Conservation (phyloP, 2,888 invertebrate species). For the Agrilus cyanescens region DNA sequence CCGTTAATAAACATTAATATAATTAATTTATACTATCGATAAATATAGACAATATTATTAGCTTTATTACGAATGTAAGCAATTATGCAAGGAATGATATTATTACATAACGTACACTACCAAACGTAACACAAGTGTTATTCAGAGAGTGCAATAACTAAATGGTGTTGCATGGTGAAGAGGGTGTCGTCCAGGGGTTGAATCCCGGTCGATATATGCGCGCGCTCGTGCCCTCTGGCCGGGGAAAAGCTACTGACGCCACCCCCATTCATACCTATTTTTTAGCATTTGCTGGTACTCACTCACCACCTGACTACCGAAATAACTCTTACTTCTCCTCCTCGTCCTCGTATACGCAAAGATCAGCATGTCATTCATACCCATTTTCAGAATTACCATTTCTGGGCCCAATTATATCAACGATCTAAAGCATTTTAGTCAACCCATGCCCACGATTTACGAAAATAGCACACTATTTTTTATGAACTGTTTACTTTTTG, state of each 20-base stretch:
- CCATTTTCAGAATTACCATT: no score
- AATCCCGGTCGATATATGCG: constrained; percentile 37
- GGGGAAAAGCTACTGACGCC: constrained; percentile 17
- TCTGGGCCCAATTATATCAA: no score
- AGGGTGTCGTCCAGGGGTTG: constrained; percentile 41
- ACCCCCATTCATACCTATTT: constrained; percentile 14
- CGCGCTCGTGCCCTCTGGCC: constrained; percentile 29
- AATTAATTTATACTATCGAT: constrained; percentile 36
- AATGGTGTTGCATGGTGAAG: constrained; percentile 43
- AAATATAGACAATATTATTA: constrained; percentile 38
- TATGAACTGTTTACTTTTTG: no score
- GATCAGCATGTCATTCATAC: no score
- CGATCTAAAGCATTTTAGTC: no score
- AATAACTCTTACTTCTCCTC: no score
- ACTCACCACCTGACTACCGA: no score
- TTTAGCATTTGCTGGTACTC: no score
- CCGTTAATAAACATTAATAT: constrained; percentile 32
- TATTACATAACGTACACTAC: constrained; percentile 45
- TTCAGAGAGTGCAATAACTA: constrained; percentile 51
- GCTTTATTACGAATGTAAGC: constrained; percentile 37
- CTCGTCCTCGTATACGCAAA: no score
- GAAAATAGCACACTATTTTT: no score
- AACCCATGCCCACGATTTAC: no score
- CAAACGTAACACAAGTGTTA: constrained; percentile 52
- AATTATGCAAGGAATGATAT: constrained; percentile 41